Percentiles rank a stretch among this genome's conserved stretches.
These are phyloP conservation scores for Philhelius pedissequus DNA, from an alignment of 2,888 invertebrate genomes.

Conservation along the genomic window DNA sequence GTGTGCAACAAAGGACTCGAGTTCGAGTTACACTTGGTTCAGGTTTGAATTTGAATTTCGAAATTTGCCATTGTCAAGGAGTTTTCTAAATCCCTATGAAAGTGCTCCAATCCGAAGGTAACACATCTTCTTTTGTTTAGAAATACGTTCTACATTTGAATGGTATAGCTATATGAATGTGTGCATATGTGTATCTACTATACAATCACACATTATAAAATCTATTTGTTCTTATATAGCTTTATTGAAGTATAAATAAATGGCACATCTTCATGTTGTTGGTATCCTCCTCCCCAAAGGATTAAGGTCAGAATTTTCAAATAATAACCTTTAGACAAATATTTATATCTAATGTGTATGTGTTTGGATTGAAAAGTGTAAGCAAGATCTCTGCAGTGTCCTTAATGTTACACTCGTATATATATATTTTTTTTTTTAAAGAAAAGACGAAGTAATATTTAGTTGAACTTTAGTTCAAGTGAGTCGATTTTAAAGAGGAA, in stretches of 20 bases:
- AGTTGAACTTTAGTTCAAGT: too few relatives aligned
- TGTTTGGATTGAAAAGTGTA: neutral
- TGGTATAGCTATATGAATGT: neutral
- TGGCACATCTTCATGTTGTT: neutral
- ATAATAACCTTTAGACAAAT: neutral
- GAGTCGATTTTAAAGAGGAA: too few relatives aligned
- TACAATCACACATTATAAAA: neutral
- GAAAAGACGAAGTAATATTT: too few relatives aligned
- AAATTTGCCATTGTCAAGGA: neutral
- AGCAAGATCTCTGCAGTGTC: neutral
- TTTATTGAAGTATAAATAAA: neutral
- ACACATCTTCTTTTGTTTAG: neutral
- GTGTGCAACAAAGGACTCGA: neutral
- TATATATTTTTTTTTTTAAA: too few relatives aligned
- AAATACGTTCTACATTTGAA: neutral
- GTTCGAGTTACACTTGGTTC: slow-evolving; percentile 11
- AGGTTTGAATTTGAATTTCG: slow-evolving; percentile 1
- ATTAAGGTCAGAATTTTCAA: neutral
- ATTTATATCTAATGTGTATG: neutral
- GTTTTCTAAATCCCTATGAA: neutral
- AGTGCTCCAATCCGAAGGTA: slow-evolving; percentile 8
- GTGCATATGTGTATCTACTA: neutral
- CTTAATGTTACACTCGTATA: too few relatives aligned
- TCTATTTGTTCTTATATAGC: neutral
- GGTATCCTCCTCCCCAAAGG: neutral